These are phyloP conservation scores for Sesia apiformis DNA, from an alignment of 2,888 invertebrate species.

Conservation along the genomic window DNA sequence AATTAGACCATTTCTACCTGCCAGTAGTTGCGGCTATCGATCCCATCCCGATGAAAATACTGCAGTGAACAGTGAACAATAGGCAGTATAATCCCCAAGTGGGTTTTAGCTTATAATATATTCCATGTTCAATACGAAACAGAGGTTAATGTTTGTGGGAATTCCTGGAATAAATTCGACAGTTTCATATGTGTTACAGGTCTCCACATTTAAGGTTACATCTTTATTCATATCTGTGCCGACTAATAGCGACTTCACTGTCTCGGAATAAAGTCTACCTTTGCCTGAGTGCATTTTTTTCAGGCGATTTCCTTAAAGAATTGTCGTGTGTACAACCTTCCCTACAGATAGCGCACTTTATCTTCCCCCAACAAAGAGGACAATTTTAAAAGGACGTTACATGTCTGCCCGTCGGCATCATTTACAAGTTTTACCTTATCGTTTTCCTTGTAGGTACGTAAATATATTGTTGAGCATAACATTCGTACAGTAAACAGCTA, in stretches of 20 bases:
- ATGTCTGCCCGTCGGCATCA: conserved; percentile 8
- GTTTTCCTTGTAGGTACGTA: too few relatives aligned
- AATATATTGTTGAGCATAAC: too few relatives aligned
- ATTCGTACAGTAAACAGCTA: too few relatives aligned
- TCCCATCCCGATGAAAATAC: conserved; percentile 8
- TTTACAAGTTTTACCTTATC: too few relatives aligned
- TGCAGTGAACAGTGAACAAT: background rate
- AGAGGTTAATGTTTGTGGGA: background rate
- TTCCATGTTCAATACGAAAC: background rate
- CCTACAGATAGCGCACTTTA: conserved; percentile 23
- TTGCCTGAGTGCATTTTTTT: too few relatives aligned
- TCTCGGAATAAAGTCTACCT: too few relatives aligned
- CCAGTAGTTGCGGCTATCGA: conserved; percentile 5
- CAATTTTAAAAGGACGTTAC: conserved; percentile 13
- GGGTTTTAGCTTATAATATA: background rate
- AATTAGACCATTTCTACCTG: conserved; percentile 7
- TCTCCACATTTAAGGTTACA: too few relatives aligned
- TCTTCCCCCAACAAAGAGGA: conserved; percentile 26
- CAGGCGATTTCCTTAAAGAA: too few relatives aligned
- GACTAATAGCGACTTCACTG: too few relatives aligned
- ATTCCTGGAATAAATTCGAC: too few relatives aligned
- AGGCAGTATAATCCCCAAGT: background rate
- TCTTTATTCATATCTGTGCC: too few relatives aligned
- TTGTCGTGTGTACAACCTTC: conserved; percentile 1
- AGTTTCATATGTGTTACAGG: background rate